phyloP scores from a whole-genome alignment of 2,888 invertebrate species.

The Cheilosia grossa region DNA sequence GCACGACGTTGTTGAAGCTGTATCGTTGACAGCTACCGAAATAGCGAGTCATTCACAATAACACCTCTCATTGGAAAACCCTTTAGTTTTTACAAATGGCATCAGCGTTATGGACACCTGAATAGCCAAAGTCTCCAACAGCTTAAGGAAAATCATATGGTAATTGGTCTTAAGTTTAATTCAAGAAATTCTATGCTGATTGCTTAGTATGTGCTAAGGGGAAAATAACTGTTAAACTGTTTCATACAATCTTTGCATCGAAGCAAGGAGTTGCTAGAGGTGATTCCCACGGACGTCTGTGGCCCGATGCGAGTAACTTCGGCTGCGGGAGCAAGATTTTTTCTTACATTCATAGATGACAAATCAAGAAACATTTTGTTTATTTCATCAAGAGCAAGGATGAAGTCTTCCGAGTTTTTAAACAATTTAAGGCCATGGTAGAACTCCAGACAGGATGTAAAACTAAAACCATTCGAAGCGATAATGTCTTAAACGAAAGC shows the following conservation, averaged over 20 bases:
- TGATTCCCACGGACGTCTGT: constrained; percentile 48
- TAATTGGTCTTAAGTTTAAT: constrained; percentile 14
- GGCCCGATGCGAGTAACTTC: constrained; percentile 26
- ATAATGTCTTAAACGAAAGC: constrained; percentile 37
- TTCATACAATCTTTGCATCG: background rate
- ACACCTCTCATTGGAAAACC: no score
- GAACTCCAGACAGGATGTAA: constrained; percentile 19
- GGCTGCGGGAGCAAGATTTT: constrained; percentile 31
- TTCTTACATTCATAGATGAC: constrained; percentile 44
- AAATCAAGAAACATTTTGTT: constrained; percentile 31
- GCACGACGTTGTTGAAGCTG: no score
- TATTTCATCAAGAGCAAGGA: constrained; percentile 52
- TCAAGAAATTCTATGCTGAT: background rate
- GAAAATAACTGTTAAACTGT: background rate
- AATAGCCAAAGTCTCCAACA: constrained; percentile 10
- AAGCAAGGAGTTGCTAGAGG: constrained; percentile 29
- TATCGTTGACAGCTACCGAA: no score
- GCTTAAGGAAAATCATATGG: constrained; percentile 4
- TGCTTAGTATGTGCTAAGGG: constrained; percentile 1
- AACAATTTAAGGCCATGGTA: constrained; percentile 32
- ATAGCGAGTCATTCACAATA: no score
- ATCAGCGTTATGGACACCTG: constrained; percentile 16
- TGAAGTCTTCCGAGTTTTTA: constrained; percentile 53
- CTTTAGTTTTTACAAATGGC: constrained; percentile 3
- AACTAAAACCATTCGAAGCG: constrained; percentile 45